phyloP scores from a whole-genome alignment of 2,113 vertebrate species.

The Thalassoma bifasciatum region DNA sequence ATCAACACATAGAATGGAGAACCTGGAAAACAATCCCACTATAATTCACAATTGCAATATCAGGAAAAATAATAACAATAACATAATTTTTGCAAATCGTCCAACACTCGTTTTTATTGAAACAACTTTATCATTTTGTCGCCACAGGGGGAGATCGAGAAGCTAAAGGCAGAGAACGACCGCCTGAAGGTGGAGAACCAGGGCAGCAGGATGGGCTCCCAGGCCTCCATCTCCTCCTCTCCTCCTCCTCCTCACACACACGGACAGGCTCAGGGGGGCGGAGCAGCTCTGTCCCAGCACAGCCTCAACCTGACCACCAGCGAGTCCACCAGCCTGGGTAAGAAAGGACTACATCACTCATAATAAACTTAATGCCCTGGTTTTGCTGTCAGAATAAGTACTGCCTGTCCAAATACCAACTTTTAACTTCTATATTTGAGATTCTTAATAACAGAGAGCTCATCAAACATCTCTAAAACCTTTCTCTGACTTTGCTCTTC shows the following conservation, averaged over 20 bases:
- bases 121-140: not conserved
- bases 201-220: conserved; percentile 90
- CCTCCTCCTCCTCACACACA: conserved; percentile 79
- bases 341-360: conserved; percentile 47
- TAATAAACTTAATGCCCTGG: too few species aligned
- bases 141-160: conserved; percentile 92
- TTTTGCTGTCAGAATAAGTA: too few species aligned
- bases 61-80: too few species aligned
- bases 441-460: too few species aligned
- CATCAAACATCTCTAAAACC: not conserved
- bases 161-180: conserved; percentile 95
- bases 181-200: conserved; percentile 93
- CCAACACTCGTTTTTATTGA: too few species aligned
- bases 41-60: too few species aligned
- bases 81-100: too few species aligned
- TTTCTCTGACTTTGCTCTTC: not conserved
- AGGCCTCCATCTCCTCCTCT: conserved; percentile 90
- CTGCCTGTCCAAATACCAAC: too few species aligned
- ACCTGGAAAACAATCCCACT: too few species aligned
- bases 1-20: too few species aligned
- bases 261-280: conserved; percentile 78
- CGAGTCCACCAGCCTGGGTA: conserved; percentile 96
- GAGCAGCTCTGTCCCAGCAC: conserved; percentile 88
- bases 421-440: too few species aligned
- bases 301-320: conserved; percentile 90